Evolutionary conservation across 2,888 invertebrate species (phyloP).

Genomic region (Caenorhabditis afra): DNA sequence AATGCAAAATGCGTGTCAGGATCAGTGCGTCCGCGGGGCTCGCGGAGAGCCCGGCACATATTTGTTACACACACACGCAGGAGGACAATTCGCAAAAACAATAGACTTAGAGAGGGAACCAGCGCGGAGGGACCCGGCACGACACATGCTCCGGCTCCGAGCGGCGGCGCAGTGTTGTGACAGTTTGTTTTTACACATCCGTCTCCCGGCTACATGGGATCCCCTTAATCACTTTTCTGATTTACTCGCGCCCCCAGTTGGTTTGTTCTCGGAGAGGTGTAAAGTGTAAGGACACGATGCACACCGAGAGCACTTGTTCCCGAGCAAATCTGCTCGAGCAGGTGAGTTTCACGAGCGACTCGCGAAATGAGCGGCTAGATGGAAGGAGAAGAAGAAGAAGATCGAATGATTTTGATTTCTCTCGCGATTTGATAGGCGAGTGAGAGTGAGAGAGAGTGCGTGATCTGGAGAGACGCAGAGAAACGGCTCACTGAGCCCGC

Average conservation of each 20-base stretch:
- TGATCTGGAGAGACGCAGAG: slow-evolving; percentile 22
- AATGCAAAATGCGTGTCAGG: slow-evolving; percentile 9
- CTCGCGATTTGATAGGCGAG: slow-evolving; percentile 22
- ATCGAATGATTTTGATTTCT: not conserved
- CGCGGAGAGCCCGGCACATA: slow-evolving; percentile 8
- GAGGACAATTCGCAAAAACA: slow-evolving; percentile 43
- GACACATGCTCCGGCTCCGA: slow-evolving; percentile 33
- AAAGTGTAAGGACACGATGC: slow-evolving; percentile 32
- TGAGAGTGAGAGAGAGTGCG: slow-evolving; percentile 31
- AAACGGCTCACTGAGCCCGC: slow-evolving; percentile 8
- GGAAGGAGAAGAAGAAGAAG: too few species aligned
- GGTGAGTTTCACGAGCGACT: not conserved
- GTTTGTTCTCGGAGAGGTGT: slow-evolving; percentile 2
- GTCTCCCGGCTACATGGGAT: slow-evolving; percentile 36
- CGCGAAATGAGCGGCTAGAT: not conserved
- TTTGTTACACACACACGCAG: slow-evolving; percentile 39
- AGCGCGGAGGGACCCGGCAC: slow-evolving; percentile 14
- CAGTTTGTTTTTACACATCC: slow-evolving; percentile 55
- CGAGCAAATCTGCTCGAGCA: too few species aligned
- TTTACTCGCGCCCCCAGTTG: slow-evolving; percentile 1
- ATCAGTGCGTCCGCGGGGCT: slow-evolving; percentile 4
- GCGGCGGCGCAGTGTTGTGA: slow-evolving; percentile 33
- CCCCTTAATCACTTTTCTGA: slow-evolving; percentile 25
- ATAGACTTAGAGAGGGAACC: slow-evolving; percentile 45
- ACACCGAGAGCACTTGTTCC: slow-evolving; percentile 13